Evolutionary conservation across 92 coral and sea anemone species (phyloP), one percentile per base, ranked within the genome.

Genomic region (Bergia puertoricense): DNA sequence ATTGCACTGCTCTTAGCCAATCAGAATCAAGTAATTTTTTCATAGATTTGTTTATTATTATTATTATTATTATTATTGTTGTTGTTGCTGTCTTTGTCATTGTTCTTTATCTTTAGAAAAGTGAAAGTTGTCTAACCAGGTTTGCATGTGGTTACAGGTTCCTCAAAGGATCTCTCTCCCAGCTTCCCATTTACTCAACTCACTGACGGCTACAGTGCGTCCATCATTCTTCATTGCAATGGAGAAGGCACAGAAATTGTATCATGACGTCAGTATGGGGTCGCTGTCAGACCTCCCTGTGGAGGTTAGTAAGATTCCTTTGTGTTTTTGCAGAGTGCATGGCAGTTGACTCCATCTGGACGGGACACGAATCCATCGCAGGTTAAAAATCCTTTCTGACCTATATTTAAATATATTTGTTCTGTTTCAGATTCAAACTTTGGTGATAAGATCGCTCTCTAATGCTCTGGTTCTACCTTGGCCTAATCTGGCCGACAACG

Each of bases 201-300:
- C 99, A 8, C 88, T 97, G 51, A 94, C 99, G 41, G 83, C 97
- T 30, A 95, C 97, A 1, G 98, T 97, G 57, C 91, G 98, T 37
- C 99, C 99, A n/a, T 92, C 99, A 48, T 97, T 97, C 85, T 92
- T 97, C 85, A 92, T 92, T 30, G 97, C 97, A 30, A 92, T 97
- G 90, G 99, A 95, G 59, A 97, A 94, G 56, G 92, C 93, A 46
- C 99, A 97, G 86, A 90, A 86, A 50, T 92, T 97, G 44, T 97
- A 88, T 90, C 99, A 94, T 75, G 95, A 93, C 83, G 98, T 95
- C 72, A 92, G 91, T 69, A 88, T 88, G 38, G 99, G 99, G 80
- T 88, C 94, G 8, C 79, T 97, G 77, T 86, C 94, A 41, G 90
- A 90, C 18, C 86, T 94, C 67, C 90, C 99, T 1, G 88, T 94